phyloP scores from a whole-genome alignment of 2,797 vertebrate genomes.

The Podargus strigoides region DNA sequence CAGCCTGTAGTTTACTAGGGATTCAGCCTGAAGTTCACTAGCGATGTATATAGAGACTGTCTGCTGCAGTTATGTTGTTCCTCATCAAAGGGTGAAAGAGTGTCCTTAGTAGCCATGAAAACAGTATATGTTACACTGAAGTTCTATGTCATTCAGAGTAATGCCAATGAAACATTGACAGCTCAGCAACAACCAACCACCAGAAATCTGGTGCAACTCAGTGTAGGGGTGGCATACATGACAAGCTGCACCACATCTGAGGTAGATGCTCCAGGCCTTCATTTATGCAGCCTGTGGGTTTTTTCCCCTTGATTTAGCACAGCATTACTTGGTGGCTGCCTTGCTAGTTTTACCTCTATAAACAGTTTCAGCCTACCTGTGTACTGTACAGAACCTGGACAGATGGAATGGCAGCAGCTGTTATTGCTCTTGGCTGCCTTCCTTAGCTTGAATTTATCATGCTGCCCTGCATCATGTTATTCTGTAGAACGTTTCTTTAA shows the following conservation, averaged over 20 bases:
- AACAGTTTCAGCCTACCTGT: neutral
- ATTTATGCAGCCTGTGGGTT: neutral
- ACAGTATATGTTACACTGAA: neutral
- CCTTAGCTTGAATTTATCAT: neutral
- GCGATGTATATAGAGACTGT: neutral
- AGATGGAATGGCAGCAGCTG: neutral
- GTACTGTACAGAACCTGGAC: neutral
- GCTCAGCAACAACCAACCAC: neutral
- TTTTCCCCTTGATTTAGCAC: fast-evolving
- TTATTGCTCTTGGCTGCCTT: neutral
- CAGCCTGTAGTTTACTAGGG: no score
- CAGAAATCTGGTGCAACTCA: neutral
- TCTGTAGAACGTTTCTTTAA: neutral
- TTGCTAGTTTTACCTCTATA: neutral
- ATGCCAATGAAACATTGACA: neutral
- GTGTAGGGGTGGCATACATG: neutral
- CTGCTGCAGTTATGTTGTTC: neutral
- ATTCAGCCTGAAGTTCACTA: no score
- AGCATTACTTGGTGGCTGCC: neutral
- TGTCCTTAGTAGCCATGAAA: neutral
- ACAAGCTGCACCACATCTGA: neutral
- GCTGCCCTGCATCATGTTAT: neutral
- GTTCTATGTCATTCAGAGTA: neutral
- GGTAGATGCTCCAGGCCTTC: neutral
- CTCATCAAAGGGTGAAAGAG: neutral